Base-by-base conservation (phyloP, 2,113 vertebrate species). In the Nerophis lumbriciformis region DNA sequence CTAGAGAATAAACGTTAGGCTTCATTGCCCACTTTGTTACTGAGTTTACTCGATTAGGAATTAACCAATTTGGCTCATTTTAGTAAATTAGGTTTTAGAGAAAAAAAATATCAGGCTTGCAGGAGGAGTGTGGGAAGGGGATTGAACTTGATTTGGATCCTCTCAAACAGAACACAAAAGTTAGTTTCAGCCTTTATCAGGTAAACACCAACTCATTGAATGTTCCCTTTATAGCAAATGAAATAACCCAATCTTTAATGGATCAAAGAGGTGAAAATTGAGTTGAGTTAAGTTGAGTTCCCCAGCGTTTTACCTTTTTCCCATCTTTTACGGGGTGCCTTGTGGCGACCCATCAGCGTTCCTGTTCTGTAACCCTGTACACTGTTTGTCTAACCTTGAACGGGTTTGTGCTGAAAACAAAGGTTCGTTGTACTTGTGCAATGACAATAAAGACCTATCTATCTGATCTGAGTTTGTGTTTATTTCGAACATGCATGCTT, bases 211-310 rank as follows among this genome's bases (percentile, higher is more conserved):
- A 51, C 19, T 75, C 44, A 69, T 7, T 71, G 59, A 72, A 64
- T 61, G 19, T 73, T 58, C 67, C 78, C 67, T 78, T 78, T 71
- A 11, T 6, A 52, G 36, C 48, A 63, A 73, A 79, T 65, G 1
- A 67, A 59, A 72, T 69, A 36, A 77, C 7, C 19, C 44, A 49
- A 76, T 71, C 44, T 53, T 35, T 62, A 6, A 49, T 38, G 58
- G 59, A 49, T 47, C 55, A 77, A 68, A 4, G 10, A 42, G 51
- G 14, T 52, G 6, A 63, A 48, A 59, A 69, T 45, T 42, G 53
- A 68, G 59, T 28, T 28, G 4, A 28, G 28, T 3, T 19, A 19
- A 19, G 19, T 19, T 1, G 19, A 19, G 19, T 19, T 19, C 19
- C 19, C 19, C 19, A 19, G 19, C 19, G 2, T 19, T 19, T 19